These are phyloP conservation scores for Hydroisotoma schaefferi DNA, from an alignment of 2,888 invertebrate genomes.

Conservation along the genomic window DNA sequence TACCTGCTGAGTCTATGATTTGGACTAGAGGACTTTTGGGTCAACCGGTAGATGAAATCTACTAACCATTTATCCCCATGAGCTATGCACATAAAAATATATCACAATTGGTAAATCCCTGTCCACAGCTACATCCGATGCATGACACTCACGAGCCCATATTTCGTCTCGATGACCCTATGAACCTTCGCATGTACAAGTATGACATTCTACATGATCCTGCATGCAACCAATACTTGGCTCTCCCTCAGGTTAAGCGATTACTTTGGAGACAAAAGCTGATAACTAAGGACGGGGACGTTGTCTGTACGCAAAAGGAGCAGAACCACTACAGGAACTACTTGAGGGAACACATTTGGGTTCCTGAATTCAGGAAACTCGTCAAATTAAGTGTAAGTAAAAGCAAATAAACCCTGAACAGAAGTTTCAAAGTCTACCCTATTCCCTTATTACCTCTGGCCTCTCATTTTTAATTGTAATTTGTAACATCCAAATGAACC, in stretches of 20 bases:
- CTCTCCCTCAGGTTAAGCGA: background rate
- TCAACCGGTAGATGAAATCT: background rate
- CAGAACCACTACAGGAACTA: background rate
- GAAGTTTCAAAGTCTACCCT: too few species aligned
- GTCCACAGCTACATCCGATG: too few species aligned
- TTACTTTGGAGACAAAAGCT: background rate
- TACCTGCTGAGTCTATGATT: background rate
- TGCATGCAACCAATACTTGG: too few species aligned
- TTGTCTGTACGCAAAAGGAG: background rate
- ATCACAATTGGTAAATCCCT: too few species aligned
- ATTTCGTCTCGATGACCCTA: background rate
- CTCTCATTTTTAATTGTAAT: too few species aligned
- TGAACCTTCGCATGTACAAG: background rate
- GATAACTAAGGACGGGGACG: background rate
- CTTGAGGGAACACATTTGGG: background rate
- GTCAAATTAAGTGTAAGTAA: too few species aligned
- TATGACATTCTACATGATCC: background rate
- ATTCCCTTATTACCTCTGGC: too few species aligned
- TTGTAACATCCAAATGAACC: too few species aligned
- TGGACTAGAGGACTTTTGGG: background rate
- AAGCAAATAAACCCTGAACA: too few species aligned
- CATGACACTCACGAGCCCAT: too few species aligned
- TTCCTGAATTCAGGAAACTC: background rate
- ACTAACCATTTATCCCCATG: background rate
- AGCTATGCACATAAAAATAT: too few species aligned